These are phyloP conservation scores for Hypotaenidia okinawae DNA, from an alignment of 2,797 vertebrate genomes.

Conservation along the genomic window DNA sequence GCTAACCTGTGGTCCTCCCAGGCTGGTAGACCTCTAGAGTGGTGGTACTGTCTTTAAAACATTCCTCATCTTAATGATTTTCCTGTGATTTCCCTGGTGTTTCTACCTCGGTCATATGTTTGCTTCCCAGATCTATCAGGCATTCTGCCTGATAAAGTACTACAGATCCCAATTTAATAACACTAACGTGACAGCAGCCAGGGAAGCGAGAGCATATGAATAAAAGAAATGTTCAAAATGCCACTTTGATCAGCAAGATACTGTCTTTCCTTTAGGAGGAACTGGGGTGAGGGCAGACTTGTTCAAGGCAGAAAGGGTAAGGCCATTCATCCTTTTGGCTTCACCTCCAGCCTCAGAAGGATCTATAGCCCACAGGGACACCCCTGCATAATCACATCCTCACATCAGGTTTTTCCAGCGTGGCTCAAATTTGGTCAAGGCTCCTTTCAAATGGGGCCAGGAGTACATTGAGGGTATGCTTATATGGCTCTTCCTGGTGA, in stretches of 20 bases:
- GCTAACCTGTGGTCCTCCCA: conserved; percentile 19
- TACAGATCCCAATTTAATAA: neutral
- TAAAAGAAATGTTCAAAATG: conserved; percentile 13
- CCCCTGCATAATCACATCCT: neutral
- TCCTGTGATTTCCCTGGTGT: conserved; percentile 45
- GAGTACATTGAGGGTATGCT: neutral
- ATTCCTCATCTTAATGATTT: conserved; percentile 59
- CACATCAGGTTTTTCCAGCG: neutral
- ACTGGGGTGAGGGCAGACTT: neutral
- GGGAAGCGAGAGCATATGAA: conserved; percentile 7
- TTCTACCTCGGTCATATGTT: conserved; percentile 47
- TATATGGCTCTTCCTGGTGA: neutral
- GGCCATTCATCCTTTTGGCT: neutral
- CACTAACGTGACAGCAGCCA: conserved; percentile 7
- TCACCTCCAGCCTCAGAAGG: neutral
- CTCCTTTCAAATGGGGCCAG: neutral
- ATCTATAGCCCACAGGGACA: neutral
- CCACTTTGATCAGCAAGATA: neutral
- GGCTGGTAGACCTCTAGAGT: conserved; percentile 27
- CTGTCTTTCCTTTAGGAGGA: neutral
- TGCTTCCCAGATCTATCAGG: conserved; percentile 36
- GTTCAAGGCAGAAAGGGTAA: neutral
- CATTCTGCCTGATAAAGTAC: conserved; percentile 54
- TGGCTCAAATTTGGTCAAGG: neutral
- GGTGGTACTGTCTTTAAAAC: conserved; percentile 31